Evolutionary conservation across 2,888 invertebrate genomes (phyloP).

Genomic region (Pegoplata infirma): DNA sequence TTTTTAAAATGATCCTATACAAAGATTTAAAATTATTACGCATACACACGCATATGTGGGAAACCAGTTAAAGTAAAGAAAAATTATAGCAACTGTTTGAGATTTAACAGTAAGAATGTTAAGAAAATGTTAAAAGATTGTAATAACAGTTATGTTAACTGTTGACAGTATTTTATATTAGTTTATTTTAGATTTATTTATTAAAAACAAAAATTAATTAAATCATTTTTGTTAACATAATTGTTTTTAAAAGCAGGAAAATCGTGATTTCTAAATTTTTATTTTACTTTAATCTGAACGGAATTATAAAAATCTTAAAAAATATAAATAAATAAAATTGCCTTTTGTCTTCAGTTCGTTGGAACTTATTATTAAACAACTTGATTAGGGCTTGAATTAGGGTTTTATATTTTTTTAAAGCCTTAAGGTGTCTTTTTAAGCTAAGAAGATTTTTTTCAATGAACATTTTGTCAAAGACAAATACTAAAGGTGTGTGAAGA

Average conservation of each 20-base stretch:
- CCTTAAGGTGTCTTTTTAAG: conserved; percentile 12
- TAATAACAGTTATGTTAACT: too few relatives aligned
- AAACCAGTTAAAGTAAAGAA: neutral
- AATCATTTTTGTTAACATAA: neutral
- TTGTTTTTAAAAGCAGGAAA: neutral
- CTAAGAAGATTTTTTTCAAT: neutral
- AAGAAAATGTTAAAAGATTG: too few relatives aligned
- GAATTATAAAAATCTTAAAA: too few relatives aligned
- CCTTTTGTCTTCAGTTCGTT: neutral
- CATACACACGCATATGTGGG: conserved; percentile 49
- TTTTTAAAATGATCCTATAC: conserved; percentile 43
- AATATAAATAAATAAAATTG: neutral
- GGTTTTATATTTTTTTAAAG: conserved; percentile 11
- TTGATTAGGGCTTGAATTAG: conserved; percentile 35
- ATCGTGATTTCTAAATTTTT: conserved; percentile 5
- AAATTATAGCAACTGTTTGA: conserved; percentile 13
- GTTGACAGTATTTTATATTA: too few relatives aligned
- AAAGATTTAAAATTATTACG: conserved; percentile 55
- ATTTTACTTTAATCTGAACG: neutral
- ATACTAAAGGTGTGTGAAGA: too few relatives aligned
- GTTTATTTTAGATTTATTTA: too few relatives aligned
- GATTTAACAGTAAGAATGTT: too few relatives aligned
- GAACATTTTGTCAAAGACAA: neutral
- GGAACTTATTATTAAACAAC: conserved; percentile 46
- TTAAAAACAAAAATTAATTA: neutral